These are phyloP conservation scores for Anas platyrhynchos DNA, from an alignment of 2,113 vertebrate species.

Conservation along the genomic window DNA sequence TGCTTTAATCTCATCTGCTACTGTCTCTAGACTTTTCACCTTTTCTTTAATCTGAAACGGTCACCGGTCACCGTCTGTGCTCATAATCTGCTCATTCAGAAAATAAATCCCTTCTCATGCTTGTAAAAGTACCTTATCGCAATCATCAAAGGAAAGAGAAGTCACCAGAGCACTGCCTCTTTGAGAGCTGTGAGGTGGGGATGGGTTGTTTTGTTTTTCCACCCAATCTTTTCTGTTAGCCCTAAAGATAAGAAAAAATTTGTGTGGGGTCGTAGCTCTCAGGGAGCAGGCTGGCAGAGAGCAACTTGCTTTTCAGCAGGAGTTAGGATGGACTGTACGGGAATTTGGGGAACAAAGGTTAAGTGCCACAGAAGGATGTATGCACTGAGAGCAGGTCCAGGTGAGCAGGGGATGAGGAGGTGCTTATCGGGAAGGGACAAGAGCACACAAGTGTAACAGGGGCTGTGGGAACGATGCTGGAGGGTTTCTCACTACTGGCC, in stretches of 20 bases:
- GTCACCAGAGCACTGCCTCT: not conserved
- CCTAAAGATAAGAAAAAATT: not conserved
- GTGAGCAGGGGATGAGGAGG: not conserved
- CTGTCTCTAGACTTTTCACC: not conserved
- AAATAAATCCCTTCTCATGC: not conserved
- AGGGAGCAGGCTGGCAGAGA: not conserved
- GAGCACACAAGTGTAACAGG: not conserved
- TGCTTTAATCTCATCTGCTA: not conserved
- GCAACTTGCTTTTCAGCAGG: not conserved
- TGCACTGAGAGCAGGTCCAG: not conserved
- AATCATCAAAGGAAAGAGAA: not conserved
- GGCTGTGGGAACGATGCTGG: not conserved
- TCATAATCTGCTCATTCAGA: not conserved
- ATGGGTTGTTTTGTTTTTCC: not conserved
- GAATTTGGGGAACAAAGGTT: not conserved
- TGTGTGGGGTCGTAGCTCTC: not conserved
- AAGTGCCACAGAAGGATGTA: not conserved
- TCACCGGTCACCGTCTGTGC: not conserved
- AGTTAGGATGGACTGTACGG: not conserved
- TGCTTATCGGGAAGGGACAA: not conserved
- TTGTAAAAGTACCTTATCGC: not conserved
- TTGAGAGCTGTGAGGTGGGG: not conserved
- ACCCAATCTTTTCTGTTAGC: not conserved
- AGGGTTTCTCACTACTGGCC: not conserved
- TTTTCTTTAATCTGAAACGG: not conserved